Conservation (phyloP, 2,797 vertebrate genomes). For the Cynopterus sphinx region DNA sequence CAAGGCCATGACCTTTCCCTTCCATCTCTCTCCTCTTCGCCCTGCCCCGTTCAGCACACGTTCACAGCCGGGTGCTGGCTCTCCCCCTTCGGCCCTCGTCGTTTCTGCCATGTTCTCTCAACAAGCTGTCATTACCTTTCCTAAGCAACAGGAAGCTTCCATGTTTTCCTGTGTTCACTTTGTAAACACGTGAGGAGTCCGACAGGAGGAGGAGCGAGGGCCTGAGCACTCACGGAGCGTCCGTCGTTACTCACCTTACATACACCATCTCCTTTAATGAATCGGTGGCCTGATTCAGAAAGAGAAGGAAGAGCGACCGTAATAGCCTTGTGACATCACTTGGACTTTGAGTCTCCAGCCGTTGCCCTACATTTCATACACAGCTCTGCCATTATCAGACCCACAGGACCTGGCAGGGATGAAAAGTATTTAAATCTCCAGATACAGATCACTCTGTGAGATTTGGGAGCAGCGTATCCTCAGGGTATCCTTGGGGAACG, state of each 20-base stretch:
- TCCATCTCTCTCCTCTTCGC: neutral
- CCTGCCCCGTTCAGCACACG: neutral
- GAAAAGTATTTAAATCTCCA: constrained; percentile 26
- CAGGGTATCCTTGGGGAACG: neutral
- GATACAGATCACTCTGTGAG: constrained; percentile 4
- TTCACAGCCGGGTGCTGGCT: neutral
- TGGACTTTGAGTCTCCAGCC: neutral
- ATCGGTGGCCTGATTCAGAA: neutral
- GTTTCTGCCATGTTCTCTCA: neutral
- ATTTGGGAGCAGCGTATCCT: neutral
- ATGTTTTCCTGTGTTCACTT: constrained; percentile 11
- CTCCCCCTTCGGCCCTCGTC: neutral
- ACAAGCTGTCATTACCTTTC: neutral
- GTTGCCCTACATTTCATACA: neutral
- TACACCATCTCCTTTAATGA: neutral
- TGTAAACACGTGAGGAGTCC: neutral
- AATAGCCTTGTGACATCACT: neutral
- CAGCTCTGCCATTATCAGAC: neutral
- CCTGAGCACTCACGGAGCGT: neutral
- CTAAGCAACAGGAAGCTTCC: neutral
- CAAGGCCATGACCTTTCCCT: neutral
- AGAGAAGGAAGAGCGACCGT: neutral
- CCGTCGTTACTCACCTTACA: neutral
- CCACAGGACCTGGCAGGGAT: neutral
- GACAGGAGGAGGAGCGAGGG: neutral